A percentile compares a stretch with the other conserved stretches of the same genome.
phyloP scores from a whole-genome alignment of 2,888 invertebrate species.

The Stegana nigrithorax region DNA sequence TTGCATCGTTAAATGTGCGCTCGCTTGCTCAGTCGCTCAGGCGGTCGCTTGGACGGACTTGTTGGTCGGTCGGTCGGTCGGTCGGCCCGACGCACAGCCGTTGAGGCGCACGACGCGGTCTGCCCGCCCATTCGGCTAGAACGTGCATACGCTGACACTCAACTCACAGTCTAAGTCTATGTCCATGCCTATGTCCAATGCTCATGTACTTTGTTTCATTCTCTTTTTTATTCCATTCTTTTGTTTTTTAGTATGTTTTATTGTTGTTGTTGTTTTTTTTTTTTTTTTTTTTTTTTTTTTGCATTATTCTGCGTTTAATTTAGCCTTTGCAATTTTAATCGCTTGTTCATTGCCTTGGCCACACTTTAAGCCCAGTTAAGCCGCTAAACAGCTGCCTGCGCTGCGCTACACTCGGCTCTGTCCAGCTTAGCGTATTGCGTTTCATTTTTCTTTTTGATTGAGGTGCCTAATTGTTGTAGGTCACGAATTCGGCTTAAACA shows the following conservation, averaged over 20 bases:
- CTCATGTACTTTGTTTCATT: not conserved
- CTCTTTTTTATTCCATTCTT: not conserved
- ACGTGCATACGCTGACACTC: no score
- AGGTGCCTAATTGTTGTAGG: slow-evolving; percentile 47
- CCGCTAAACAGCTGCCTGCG: not conserved
- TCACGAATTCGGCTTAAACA: slow-evolving; percentile 45
- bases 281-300: slow-evolving; percentile 9
- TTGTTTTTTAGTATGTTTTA: not conserved
- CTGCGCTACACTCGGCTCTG: not conserved
- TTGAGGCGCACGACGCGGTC: no score
- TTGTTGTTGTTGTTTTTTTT: no score
- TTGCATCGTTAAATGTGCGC: slow-evolving; percentile 51
- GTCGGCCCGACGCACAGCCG: no score
- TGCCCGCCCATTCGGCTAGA: no score
- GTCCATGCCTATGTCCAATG: not conserved
- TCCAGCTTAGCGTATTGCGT: not conserved
- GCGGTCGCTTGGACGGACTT: no score
- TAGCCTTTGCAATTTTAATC: slow-evolving; percentile 33
- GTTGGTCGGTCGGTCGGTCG: no score
- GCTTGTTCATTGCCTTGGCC: slow-evolving; percentile 29
- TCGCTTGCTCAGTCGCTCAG: no score
- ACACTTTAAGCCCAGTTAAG: slow-evolving; percentile 14
- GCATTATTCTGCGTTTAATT: slow-evolving; percentile 27
- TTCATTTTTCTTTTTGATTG: slow-evolving; percentile 13
- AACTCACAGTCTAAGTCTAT: not conserved